Evolutionary conservation across 2,113 vertebrate genomes (phyloP), one percentile per base, ranked within the genome.

Genomic region (Glareola pratincola): DNA sequence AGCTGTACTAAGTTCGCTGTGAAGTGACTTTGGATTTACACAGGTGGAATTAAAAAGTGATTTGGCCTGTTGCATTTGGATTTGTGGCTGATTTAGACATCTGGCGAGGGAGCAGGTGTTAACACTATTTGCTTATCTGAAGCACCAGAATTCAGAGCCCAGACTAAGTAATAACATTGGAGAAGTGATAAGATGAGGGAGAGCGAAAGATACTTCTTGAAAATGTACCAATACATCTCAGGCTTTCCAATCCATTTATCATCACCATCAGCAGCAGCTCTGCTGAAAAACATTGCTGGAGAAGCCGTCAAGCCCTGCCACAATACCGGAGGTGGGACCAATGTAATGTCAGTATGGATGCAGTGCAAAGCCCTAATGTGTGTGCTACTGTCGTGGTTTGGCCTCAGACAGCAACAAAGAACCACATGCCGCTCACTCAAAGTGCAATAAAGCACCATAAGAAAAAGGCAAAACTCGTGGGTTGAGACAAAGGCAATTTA

Each of bases 301-400:
- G 62, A 14, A 76, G 27, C 20, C 2, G 0, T 41, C 37, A 17
- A 69, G n/a, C 50, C 74, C 57, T 5, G 19, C 36, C 51, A 22
- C 14, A 0, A 1, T 30, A 14, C n/a, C 1, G 4, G 27, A 43
- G 26, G 8, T 59, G n/a, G 54, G 37, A 68, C n/a, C 4, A 6
- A 6, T 9, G 30, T 23, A 17, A 53, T 8, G 54, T 34, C 8
- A 0, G 10, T 59, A 8, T 14, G 16, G 73, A 29, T 71, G 19
- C 23, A 45, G 32, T 10, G 17, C 43, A 23, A 43, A 23, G n/a
- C 34, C 23, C 56, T 48, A 14, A 26, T 5, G 36, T 19, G 21
- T 23, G 27, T 10, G 7, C 27, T 39, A n/a, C n/a, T n/a, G n/a
- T n/a, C n/a, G n/a, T n/a, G n/a, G n/a, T n/a, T n/a, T n/a, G n/a